Evolutionary conservation across 2,797 vertebrate species (phyloP).

Genomic region (Coluber constrictor): DNA sequence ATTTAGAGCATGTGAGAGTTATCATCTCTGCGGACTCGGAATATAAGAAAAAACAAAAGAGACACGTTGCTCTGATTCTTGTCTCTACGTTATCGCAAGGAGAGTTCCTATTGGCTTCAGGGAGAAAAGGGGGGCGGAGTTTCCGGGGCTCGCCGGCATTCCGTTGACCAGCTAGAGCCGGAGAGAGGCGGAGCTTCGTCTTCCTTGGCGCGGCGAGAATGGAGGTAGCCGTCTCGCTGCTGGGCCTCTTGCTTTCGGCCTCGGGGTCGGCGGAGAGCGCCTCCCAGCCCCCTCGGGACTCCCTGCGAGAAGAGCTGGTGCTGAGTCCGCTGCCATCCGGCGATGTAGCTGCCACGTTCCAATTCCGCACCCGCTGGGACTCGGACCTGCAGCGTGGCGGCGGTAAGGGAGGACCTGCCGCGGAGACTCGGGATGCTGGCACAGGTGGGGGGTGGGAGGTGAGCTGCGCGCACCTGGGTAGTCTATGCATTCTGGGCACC

Average conservation of each 20-base stretch:
- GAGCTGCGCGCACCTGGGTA: background rate
- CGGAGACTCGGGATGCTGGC: background rate
- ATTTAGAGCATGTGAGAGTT: background rate
- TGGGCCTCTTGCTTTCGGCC: background rate
- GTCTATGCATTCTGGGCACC: background rate
- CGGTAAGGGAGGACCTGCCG: slow-evolving; percentile 64
- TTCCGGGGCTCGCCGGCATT: accelerated
- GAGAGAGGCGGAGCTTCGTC: background rate
- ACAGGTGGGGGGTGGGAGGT: too few relatives aligned
- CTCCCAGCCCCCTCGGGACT: slow-evolving; percentile 65
- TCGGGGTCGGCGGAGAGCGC: slow-evolving; percentile 4
- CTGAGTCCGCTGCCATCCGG: slow-evolving; percentile 86
- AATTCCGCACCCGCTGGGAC: slow-evolving; percentile 90
- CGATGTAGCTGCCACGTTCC: slow-evolving; percentile 89
- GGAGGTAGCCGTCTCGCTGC: background rate
- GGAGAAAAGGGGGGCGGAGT: background rate
- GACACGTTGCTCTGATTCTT: accelerated
- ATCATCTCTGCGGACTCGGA: background rate
- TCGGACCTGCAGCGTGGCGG: slow-evolving; percentile 78
- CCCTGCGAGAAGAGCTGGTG: slow-evolving; percentile 86
- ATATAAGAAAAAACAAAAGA: background rate
- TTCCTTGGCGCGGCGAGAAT: slow-evolving; percentile 42
- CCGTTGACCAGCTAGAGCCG: background rate
- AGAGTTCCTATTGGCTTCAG: background rate
- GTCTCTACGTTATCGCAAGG: background rate